A percentile compares a stretch with the other conserved stretches of the same genome.
Evolutionary conservation across 2,797 vertebrate species (phyloP).

Genomic region (Agapornis canus): DNA sequence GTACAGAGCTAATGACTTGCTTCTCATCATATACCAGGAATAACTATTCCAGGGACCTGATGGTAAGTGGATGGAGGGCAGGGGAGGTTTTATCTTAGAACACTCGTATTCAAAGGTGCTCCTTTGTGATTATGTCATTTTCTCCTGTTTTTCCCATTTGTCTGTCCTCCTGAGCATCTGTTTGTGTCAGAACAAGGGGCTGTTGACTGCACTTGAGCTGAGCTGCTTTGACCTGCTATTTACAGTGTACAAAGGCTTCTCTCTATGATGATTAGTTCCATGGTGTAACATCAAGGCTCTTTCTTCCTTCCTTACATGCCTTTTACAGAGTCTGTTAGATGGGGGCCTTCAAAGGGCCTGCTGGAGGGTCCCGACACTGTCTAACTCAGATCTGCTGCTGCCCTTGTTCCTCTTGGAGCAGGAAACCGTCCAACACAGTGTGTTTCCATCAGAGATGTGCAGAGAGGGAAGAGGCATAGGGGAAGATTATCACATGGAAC

Average conservation of each 20-base stretch:
- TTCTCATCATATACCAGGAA: neutral
- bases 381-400: neutral
- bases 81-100: slow-evolving; percentile 28
- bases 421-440: neutral
- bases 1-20: slow-evolving; percentile 11
- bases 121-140: slow-evolving; percentile 23
- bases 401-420: neutral
- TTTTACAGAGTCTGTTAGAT: neutral
- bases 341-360: neutral
- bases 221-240: slow-evolving; percentile 41
- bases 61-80: neutral
- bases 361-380: neutral
- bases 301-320: neutral
- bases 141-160: neutral
- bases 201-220: slow-evolving; percentile 45
- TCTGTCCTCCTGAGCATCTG: slow-evolving; percentile 27
- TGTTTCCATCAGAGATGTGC: neutral
- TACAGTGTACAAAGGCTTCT: slow-evolving; percentile 22
- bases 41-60: neutral
- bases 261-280: neutral
- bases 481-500: rapidly evolving
- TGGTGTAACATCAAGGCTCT: neutral
- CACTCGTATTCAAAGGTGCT: slow-evolving; percentile 27
- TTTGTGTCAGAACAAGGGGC: slow-evolving; percentile 36
- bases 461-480: neutral